Evolutionary conservation across 2,113 vertebrate species (phyloP).

Genomic region (Pseudorectes ferrugineus): DNA sequence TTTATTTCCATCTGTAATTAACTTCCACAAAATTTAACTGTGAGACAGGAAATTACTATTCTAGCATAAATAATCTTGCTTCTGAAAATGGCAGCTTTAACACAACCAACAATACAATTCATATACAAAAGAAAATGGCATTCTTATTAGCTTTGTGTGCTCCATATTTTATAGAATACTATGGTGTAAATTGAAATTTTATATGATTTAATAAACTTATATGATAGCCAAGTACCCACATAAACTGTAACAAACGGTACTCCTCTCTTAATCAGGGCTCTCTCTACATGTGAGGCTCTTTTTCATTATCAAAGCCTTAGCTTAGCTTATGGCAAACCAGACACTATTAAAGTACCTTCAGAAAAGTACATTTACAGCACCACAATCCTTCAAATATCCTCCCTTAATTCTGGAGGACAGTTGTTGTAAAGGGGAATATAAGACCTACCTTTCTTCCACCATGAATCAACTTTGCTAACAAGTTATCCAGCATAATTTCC

Average conservation of each 20-base stretch:
- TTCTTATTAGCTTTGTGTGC: conserved; percentile 68
- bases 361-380: conserved; percentile 1
- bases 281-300: not conserved
- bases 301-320: conserved; percentile 44
- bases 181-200: conserved; percentile 76
- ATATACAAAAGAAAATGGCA: conserved; percentile 68
- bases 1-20: conserved; percentile 76
- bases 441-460: not conserved
- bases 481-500: not conserved
- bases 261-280: conserved; percentile 51
- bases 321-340: conserved; percentile 27
- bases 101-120: conserved; percentile 64
- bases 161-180: conserved; percentile 72
- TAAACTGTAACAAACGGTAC: conserved; percentile 66
- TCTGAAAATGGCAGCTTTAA: conserved; percentile 66
- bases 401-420: not conserved
- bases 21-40: conserved; percentile 75
- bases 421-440: not conserved
- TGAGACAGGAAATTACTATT: conserved; percentile 68
- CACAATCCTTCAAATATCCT: not conserved
- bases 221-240: conserved; percentile 70
- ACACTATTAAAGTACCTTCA: conserved; percentile 40
- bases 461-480: not conserved
- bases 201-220: conserved; percentile 78
- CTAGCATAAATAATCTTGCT: conserved; percentile 68